Evolutionary conservation across 2,888 invertebrate genomes (phyloP).

Genomic region (Noctua pronuba): DNA sequence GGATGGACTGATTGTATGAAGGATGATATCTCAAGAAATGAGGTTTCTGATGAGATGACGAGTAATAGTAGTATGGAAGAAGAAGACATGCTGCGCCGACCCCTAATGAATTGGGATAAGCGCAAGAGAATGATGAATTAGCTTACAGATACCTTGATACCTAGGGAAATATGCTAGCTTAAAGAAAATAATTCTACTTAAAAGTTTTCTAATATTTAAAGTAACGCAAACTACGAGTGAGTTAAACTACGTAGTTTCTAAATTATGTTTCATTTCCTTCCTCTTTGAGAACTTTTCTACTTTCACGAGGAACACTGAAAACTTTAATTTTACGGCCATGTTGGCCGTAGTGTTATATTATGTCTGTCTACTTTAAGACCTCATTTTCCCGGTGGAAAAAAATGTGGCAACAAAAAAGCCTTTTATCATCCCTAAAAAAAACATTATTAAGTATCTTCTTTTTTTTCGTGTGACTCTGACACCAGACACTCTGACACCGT

Average conservation of each 20-base stretch:
- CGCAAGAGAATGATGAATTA: neutral
- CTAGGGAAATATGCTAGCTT: neutral
- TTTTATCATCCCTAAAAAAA: neutral
- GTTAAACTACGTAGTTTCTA: slow-evolving; percentile 25
- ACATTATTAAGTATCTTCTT: neutral
- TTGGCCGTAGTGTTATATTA: slow-evolving; percentile 11
- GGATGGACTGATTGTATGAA: too few species aligned
- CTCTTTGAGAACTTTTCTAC: slow-evolving; percentile 7
- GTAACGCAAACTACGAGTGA: neutral
- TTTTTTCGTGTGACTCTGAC: neutral
- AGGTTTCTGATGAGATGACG: too few species aligned
- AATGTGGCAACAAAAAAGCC: neutral
- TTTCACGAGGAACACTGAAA: slow-evolving; percentile 22
- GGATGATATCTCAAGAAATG: too few species aligned
- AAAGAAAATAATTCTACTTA: neutral
- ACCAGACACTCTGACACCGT: too few species aligned
- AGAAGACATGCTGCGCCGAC: too few species aligned
- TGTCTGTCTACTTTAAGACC: neutral
- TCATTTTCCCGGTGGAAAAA: neutral
- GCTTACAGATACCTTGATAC: neutral
- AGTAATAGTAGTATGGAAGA: too few species aligned
- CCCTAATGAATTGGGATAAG: too few species aligned
- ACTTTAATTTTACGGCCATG: slow-evolving; percentile 19
- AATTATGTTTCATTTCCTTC: slow-evolving; percentile 39
- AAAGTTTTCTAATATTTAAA: slow-evolving; percentile 38